Evolutionary conservation across 2,888 invertebrate species (phyloP), one percentile per base, ranked within the genome.

Genomic region (Strigamia crassipes): DNA sequence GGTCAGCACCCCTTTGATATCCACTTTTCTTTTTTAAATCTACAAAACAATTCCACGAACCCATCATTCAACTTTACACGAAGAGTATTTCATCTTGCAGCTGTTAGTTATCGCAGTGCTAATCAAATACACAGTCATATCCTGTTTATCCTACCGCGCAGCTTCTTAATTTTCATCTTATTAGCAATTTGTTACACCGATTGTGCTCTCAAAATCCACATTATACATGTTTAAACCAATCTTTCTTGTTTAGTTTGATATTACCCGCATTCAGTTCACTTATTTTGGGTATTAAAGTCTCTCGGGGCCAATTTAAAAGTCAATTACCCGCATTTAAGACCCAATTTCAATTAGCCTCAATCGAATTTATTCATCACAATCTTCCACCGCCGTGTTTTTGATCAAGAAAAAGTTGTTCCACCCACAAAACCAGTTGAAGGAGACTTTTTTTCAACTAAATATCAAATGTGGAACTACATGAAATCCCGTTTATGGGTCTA

Each of bases 121-220:
- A 61, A 61, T 61, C 61, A 61, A 23, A 46, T 46, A 61, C 61
- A 23, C 61, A 61, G 23, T 61, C 61, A 61, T 61, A 61, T 61
- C 61, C 61, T 61, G 61, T 61, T 61, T 61, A 61, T 61, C 61
- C 21, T 61, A 23, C 21, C 1, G 10, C 4, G n/a, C 13, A 61
- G 21, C 18, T 23, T 61, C 46, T 46, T 46, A 12, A 46, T 46
- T 46, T 46, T 46, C 46, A 46, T 46, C 46, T 56, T n/a, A 61
- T 61, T 61, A 61, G 10, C 10, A 23, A 61, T 23, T 46, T 46
- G 4, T 5, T 3, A 61, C 27, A 27, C 21, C 13, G 23, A 61
- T 61, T 61, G 21, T 8, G 10, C n/a, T 1, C 23, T 61, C 0
- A 18, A 61, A 61, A 23, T 61, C 1, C n/a, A 56, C 6, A n/a